Evolutionary conservation across 2,888 invertebrate species (phyloP), one percentile per base, ranked within the genome.

Genomic region (Acholoe squamosa): DNA sequence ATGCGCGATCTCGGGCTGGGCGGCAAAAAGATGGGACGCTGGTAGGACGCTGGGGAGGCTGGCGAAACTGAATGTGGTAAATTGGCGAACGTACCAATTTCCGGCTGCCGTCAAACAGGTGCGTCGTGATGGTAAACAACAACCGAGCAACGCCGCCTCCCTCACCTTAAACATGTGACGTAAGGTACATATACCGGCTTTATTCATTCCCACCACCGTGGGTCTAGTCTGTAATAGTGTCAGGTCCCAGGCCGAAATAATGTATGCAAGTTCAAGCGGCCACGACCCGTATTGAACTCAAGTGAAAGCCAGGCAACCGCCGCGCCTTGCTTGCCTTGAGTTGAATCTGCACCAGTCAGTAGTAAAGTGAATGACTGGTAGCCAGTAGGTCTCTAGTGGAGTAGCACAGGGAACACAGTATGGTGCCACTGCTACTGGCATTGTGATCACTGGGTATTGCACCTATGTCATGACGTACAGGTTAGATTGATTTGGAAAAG

Each of bases 91-190:
- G 61, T 12, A n/a, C 61, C 61, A 61, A 61, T 61, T 12, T 61
- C 61, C 61, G 61, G 61, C 14, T 12, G 61, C 61, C 61, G 14
- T 61, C 61, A 43, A 43, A 10, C 43, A 61, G 61, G 61, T 61
- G 61, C 61, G 61, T 61, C 61, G 61, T n/a, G 61, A 61, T n/a
- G 61, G 61, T 61, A 61, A 61, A 61, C 61, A 61, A 61, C 61
- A n/a, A 61, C 61, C 61, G 61, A n/a, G 61, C 61, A 61, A 61
- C 61, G 61, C 61, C 22, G 61, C 61, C 22, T 19, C 61, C 19
- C 19, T 61, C 61, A 61, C 61, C 19, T 61, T 61, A 12, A 19
- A 61, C 61, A 61, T 61, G 61, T 61, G 61, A 61, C 61, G 61
- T 61, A 61, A 61, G 61, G 61, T 61, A 61, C 22, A 43, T 43